A percentile compares a stretch with the other conserved stretches of the same genome.
Conservation (phyloP, 2,888 invertebrate species). For the Drosophila tanythrix region DNA sequence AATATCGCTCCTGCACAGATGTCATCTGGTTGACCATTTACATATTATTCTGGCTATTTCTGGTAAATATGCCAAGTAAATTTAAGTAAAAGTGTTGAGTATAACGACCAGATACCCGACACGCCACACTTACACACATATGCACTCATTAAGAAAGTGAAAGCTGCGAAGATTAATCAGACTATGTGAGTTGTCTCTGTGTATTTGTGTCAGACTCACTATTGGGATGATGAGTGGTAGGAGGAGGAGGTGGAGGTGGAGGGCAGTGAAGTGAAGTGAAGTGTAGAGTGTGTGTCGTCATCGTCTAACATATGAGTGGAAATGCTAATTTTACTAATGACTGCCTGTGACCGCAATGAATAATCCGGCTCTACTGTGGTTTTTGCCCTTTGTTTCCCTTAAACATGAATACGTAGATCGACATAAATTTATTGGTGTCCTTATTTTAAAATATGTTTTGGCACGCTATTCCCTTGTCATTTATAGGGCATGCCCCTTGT, state of each 20-base stretch:
- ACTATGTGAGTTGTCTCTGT: conserved; percentile 17
- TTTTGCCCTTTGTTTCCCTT: neutral
- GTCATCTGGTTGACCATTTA: conserved; percentile 92
- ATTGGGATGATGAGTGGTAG: neutral
- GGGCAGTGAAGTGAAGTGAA: conserved; percentile 28
- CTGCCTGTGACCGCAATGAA: conserved; percentile 10
- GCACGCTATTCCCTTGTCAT: conserved; percentile 53
- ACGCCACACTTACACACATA: neutral
- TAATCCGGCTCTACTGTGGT: conserved; percentile 2
- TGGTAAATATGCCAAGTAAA: conserved; percentile 87
- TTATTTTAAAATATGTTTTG: conserved; percentile 21
- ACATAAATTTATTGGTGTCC: conserved; percentile 28
- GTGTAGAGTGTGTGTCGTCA: conserved; percentile 56
- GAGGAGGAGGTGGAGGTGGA: conserved; percentile 1
- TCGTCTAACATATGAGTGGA: conserved; percentile 55
- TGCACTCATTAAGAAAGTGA: conserved; percentile 48
- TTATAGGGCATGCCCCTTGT: conserved; percentile 19
- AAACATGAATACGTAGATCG: neutral
- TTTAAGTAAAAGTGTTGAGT: neutral
- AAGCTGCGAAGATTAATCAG: conserved; percentile 56
- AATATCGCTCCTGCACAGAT: conserved; percentile 92
- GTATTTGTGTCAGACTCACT: conserved; percentile 20
- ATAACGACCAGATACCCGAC: neutral
- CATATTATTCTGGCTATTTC: conserved; percentile 92
- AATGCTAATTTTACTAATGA: conserved; percentile 65